Conservation (phyloP, 2,113 vertebrate species). For the Puffinus mauretanicus region DNA sequence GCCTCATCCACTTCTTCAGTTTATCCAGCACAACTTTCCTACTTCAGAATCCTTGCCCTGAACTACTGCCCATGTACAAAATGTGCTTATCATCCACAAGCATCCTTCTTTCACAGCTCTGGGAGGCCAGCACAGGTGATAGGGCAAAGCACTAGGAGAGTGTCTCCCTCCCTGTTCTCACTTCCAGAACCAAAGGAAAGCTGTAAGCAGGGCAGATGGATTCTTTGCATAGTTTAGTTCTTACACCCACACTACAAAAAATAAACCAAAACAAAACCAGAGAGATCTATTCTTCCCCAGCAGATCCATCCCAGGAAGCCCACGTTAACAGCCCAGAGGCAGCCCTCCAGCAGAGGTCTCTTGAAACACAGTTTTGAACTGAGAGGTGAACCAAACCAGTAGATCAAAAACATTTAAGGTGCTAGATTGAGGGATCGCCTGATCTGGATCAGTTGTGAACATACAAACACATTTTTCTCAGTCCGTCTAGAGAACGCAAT, state of each 20-base stretch:
- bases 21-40: neutral
- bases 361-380: neutral
- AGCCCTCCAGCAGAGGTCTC: neutral
- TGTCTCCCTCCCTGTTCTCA: neutral
- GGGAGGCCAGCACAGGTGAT: neutral
- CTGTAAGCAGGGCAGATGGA: neutral
- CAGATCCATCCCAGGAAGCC: neutral
- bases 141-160: neutral
- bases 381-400: neutral
- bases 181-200: neutral
- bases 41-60: neutral
- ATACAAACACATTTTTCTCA: neutral
- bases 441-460: neutral
- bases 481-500: neutral
- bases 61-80: neutral
- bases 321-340: neutral
- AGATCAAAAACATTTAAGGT: neutral
- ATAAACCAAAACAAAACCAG: neutral
- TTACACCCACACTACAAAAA: neutral
- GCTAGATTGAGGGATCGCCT: neutral
- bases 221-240: neutral
- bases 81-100: neutral
- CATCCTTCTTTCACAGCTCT: neutral
- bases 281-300: neutral
- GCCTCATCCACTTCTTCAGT: neutral